Base-by-base conservation (phyloP, 1,140 invertebrate species). In the Pseudomyrmex dendroicus region DNA sequence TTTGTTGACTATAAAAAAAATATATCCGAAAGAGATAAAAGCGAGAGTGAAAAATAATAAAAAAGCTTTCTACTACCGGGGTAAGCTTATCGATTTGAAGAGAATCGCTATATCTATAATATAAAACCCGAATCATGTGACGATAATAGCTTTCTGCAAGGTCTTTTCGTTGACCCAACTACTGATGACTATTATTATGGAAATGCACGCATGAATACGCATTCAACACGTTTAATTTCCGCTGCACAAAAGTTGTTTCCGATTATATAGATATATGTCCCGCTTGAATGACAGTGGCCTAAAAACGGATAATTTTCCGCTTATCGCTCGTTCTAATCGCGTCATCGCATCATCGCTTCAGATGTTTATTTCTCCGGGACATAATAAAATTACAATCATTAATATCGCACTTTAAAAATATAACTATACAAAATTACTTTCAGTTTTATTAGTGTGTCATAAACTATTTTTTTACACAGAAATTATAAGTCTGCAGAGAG, bases 191-290 rank as follows among this genome's bases (percentile, higher is more conserved):
- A 8, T 80, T 59, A 80, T 80, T 80, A 48, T n/a, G 46, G 20
- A 59, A 35, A 72, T 80, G 44, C 22, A 80, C 15, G 66, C 76
- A 72, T 80, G 66, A 80, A 50, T 20, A 20, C n/a, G 54, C 66
- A 59, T 70, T 20, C 15, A 13, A 72, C 66, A 48, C 20, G 22
- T 80, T 70, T 70, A 80, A 80, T 80, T 80, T 80, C 76, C 76
- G 76, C 44, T 48, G 17, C 56, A 80, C 54, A 50, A 80, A 80
- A 80, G 46, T 59, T 61, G n/a, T 25, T 80, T 72, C 44, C 54
- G 64, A 48, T 15, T 35, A 25, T 35, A 20, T 57, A 46, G 35
- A 35, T 12, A 2, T 78, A 57, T 35, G 59, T 72, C 35, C 46
- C 20, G 20, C 15, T 46, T 48, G 17, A 52, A 10, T 20, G n/a